phyloP scores from a whole-genome alignment of 2,888 invertebrate genomes.

The Ecliptopera silaceata region DNA sequence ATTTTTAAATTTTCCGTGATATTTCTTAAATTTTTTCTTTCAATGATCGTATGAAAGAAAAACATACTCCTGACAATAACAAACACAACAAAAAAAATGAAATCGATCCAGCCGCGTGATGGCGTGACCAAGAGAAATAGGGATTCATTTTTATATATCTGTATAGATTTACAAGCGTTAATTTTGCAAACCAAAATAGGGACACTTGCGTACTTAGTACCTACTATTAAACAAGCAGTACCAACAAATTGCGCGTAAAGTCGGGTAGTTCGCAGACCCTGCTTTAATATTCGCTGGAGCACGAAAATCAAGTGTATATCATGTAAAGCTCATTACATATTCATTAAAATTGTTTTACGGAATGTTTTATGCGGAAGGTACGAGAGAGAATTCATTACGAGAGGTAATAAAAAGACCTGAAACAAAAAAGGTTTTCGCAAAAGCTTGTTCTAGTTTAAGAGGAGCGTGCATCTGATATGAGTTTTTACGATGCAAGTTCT shows the following conservation, averaged over 20 bases:
- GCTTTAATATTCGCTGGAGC: conserved; percentile 6
- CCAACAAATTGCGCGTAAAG: background rate
- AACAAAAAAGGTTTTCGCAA: conserved; percentile 13
- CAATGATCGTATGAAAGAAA: too few relatives aligned
- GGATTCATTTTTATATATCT: too few relatives aligned
- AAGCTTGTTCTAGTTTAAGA: conserved; percentile 10
- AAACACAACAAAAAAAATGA: too few relatives aligned
- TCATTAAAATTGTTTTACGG: conserved; percentile 35
- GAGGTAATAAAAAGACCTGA: conserved; percentile 4
- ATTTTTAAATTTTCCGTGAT: too few relatives aligned
- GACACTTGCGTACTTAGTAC: background rate
- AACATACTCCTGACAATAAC: too few relatives aligned
- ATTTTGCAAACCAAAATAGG: too few relatives aligned
- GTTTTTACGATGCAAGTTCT: conserved; percentile 9
- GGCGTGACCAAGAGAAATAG: too few relatives aligned
- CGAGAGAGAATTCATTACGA: conserved; percentile 30
- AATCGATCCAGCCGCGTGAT: too few relatives aligned
- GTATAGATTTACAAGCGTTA: too few relatives aligned
- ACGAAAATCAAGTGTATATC: conserved; percentile 24
- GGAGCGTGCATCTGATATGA: conserved; percentile 14
- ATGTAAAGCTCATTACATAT: conserved; percentile 34
- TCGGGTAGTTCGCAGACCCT: background rate
- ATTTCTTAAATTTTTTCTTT: too few relatives aligned
- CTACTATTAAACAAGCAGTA: background rate
- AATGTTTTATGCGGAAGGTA: conserved; percentile 28